Evolutionary conservation across 2,113 vertebrate genomes (phyloP), one percentile per base, ranked within the genome.

Genomic region (Lagenorhynchus albirostris): DNA sequence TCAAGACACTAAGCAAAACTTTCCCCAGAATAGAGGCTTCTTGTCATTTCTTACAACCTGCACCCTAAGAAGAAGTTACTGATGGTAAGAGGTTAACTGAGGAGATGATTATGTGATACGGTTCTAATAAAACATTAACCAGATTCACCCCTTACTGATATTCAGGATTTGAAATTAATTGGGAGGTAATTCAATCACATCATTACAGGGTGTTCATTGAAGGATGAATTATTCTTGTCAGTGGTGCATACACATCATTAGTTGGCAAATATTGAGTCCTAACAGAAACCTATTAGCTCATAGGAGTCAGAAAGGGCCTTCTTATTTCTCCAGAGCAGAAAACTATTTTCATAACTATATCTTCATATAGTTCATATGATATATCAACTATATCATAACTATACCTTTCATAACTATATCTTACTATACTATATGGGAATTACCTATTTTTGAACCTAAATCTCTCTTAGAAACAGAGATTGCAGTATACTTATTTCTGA

Each of bases 161-260:
- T 53, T 85, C 58, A 29, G 31, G 58, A 91, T 94, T 98, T 96
- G 86, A 96, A 50, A 94, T 94, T 96, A 97, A 96, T 97, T 96
- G 63, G 0, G 1, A 96, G 93, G 73, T 88, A 97, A 97, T 89
- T 97, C n/a, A 97, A 91, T 55, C 79, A 47, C 31, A 89, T 11
- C 17, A 86, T 83, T 95, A 20, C 47, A 81, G 58, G 15, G 9
- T 91, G 26, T 50, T 94, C 91, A 95, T 38, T 97, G 93, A 97
- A 98, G 47, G 41, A 94, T 96, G 95, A 97, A 85, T 86, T 82
- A 33, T 92, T 91, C 17, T 76, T 97, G 53, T 96, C 80, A 92
- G 62, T 83, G 41, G 14, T 96, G 76, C 10, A 44, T n/a, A 95
- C 44, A 94, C 74, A 80, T 83, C 33, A 91, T 73, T 80, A 95